Base-by-base conservation (phyloP, 2,888 invertebrate genomes). In the Spicauda simplicius region DNA sequence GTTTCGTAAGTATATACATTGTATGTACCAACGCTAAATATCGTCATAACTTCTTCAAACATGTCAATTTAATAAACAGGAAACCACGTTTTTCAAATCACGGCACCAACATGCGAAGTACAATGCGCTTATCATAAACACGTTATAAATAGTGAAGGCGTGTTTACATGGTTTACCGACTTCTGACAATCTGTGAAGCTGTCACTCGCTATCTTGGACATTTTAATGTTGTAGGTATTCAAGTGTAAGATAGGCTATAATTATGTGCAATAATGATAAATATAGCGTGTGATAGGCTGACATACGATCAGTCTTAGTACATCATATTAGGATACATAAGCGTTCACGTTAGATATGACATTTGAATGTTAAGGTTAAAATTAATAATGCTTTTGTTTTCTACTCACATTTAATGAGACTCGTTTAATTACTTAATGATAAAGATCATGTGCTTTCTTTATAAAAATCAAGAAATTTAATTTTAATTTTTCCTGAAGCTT, bases 121-220 rank as follows among this genome's bases (percentile, higher is more conserved):
- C 50, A 45, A 25, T 14, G 45, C 18, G 16, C 54, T 45, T 33
- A 64, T 56, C 56, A 57, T 33, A 30, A 5, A 25, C 48, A 56
- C 33, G 56, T 50, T 64, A 57, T 64, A 37, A 64, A 64, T 64
- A 64, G 56, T 37, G 57, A 64, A 64, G 45, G 5, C 18, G 18
- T 64, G 56, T 64, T 56, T 57, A 64, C 50, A 33, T n/a, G 50
- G 56, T 64, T 57, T 64, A 52, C 64, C 30, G 62, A 48, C 63
- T 64, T 57, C 50, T 20, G 48, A 56, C 25, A 57, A 57, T 55
- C 25, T 50, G 57, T 56, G 64, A 64, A 12, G 48, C 48, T 64
- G 64, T 64, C 64, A 25, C 57, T 48, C 33, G 33, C 33, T 64
- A 64, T 64, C 56, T 55, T 18, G 11, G 16, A 63, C 48, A 25